These are phyloP conservation scores for Petrophora chlorosata DNA, from an alignment of 2,888 invertebrate genomes.

Conservation along the genomic window DNA sequence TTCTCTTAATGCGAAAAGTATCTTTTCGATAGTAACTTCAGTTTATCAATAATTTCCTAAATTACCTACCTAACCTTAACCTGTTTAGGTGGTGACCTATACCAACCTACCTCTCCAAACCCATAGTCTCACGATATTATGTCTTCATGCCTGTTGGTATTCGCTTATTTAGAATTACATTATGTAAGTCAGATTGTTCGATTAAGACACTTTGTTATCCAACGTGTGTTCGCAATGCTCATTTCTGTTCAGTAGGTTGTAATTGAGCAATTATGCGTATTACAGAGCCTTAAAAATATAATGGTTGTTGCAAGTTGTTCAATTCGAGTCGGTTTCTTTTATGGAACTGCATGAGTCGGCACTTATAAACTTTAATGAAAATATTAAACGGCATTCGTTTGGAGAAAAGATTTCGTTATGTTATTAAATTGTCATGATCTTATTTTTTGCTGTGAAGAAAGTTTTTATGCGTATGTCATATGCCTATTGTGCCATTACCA, in stretches of 20 bases:
- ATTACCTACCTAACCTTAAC: conserved; percentile 3
- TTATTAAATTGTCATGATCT: too few relatives aligned
- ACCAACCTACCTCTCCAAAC: background rate
- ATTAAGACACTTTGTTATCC: conserved; percentile 47
- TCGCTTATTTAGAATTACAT: conserved; percentile 30
- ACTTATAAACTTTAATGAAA: conserved; percentile 7
- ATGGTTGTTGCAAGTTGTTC: conserved; percentile 10
- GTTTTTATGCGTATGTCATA: background rate
- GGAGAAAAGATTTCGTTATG: background rate
- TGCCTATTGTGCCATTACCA: too few relatives aligned
- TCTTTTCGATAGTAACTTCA: too few relatives aligned
- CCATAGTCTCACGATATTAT: conserved; percentile 20
- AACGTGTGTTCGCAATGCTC: conserved; percentile 34
- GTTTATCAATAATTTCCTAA: background rate
- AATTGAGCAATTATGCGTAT: conserved; percentile 38
- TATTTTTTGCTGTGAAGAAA: conserved; percentile 15
- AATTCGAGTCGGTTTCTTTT: conserved; percentile 7
- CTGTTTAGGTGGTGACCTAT: conserved; percentile 9
- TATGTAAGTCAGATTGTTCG: conserved; percentile 41
- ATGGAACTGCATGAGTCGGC: background rate
- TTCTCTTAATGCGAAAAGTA: too few relatives aligned
- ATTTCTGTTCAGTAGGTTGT: conserved; percentile 28
- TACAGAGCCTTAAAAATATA: conserved; percentile 29
- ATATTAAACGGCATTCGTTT: conserved; percentile 9
- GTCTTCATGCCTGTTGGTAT: conserved; percentile 19